Conservation (phyloP, 2,113 vertebrate species). For the Protobothrops flavoviridis region DNA sequence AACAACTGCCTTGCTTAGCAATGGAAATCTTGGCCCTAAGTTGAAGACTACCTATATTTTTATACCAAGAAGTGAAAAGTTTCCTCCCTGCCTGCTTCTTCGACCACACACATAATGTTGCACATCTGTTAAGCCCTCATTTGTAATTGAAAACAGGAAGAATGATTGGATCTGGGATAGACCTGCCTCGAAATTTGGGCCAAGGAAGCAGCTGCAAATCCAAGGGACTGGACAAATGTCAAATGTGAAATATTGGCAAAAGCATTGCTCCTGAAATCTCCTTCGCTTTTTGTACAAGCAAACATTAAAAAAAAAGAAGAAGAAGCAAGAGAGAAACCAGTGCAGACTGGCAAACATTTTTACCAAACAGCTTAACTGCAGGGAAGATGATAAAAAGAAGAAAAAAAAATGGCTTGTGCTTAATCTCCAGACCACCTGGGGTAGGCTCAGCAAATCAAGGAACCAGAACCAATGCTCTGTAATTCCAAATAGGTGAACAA, state of each 20-base stretch:
- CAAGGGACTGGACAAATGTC: neutral
- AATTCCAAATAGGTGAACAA: constrained; percentile 31
- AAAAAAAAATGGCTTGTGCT: neutral
- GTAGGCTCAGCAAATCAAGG: constrained; percentile 1
- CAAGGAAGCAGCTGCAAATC: neutral
- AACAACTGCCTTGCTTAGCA: neutral
- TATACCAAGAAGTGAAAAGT: neutral
- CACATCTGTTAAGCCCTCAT: neutral
- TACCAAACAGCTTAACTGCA: constrained; percentile 35
- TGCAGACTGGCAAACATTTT: neutral
- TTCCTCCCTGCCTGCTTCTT: neutral
- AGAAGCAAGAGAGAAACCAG: neutral
- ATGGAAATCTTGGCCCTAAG: neutral
- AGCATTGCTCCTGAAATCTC: constrained; percentile 1
- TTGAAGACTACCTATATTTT: neutral
- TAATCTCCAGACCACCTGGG: constrained; percentile 23
- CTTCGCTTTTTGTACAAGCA: neutral
- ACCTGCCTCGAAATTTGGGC: neutral
- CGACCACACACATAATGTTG: neutral
- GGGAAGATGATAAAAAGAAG: neutral
- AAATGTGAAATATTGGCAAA: constrained; percentile 18
- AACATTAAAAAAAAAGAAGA: neutral
- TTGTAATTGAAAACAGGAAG: neutral
- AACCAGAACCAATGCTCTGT: constrained; percentile 11
- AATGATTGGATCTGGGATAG: neutral